Base-by-base conservation (phyloP, 2,113 vertebrate species). In the Pogonocichla stellata region DNA sequence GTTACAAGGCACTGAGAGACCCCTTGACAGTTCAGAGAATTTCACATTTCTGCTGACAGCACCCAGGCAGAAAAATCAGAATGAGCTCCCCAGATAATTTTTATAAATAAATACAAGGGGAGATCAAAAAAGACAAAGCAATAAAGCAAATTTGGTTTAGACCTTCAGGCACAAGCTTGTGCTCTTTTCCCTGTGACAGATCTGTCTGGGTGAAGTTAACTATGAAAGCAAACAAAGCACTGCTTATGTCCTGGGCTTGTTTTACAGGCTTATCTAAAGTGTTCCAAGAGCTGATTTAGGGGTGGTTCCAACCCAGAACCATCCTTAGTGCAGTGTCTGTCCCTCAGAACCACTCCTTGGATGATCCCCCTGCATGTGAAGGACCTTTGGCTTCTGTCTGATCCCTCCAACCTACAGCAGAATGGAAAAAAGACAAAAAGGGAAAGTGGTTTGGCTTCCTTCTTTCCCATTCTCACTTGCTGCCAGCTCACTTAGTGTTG, bases 401-500 rank as follows among this genome's bases (percentile, higher is more conserved):
- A 14, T 29, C 40, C 48, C 36, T 83, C 67, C 25, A 69, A 4
- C 22, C 31, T 26, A 2, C 50, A 78, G 33, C 31, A n/a, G 26
- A 12, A 16, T 19, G 51, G 51, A 34, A 62, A 33, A 33, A 64
- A 13, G 3, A 24, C 47, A 71, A 19, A 83, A 80, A 80, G 12
- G 19, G 5, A 5, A 9, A 0, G 0, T 1, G 2, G 0, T 25
- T 71, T 80, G n/a, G 8, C 12, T 58, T 34, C 5, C n/a, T 66
- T 54, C 18, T 90, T 45, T 24, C 47, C 18, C 8, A 84, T 84
- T 61, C 38, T 19, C n/a, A 14, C 16, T 36, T 78, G 33, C 31
- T 75, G 53, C 28, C 14, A 58, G n/a, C 22, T 64, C n/a, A 10
- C 28, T 61, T 20, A 26, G 9, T 24, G 19, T 20, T 47, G 9